These are phyloP conservation scores for Salarias fasciatus DNA, from an alignment of 2,797 vertebrate genomes.

Conservation along the genomic window DNA sequence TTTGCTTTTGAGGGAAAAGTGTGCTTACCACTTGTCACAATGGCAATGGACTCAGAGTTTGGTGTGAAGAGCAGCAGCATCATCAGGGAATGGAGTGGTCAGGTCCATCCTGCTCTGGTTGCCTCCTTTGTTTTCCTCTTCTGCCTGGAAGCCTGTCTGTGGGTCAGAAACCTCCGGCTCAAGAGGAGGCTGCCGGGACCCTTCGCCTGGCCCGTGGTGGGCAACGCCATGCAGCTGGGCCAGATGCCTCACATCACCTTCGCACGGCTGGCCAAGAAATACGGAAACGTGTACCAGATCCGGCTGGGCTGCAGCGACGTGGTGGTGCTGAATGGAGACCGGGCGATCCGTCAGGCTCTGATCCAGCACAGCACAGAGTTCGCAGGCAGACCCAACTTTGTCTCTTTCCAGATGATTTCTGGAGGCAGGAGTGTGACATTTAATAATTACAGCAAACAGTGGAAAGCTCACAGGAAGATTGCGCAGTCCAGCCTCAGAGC, in stretches of 20 bases:
- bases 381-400: constrained; percentile 89
- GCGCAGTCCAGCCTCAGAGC: constrained; percentile 86
- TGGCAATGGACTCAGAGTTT: constrained; percentile 76
- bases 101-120: constrained; percentile 84
- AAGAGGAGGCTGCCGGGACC: constrained; percentile 85
- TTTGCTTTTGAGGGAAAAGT: constrained; percentile 28
- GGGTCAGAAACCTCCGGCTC: constrained; percentile 73
- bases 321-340: constrained; percentile 85
- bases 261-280: constrained; percentile 80
- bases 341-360: constrained; percentile 84
- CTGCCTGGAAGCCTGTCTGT: constrained; percentile 81
- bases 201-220: constrained; percentile 88
- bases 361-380: constrained; percentile 83
- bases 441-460: constrained; percentile 81
- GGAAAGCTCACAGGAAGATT: constrained; percentile 85
- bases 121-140: constrained; percentile 82
- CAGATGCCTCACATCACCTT: constrained; percentile 89
- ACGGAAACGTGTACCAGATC: constrained; percentile 89
- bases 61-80: constrained; percentile 76
- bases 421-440: constrained; percentile 88
- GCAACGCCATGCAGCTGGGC: constrained; percentile 90
- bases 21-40: constrained; percentile 42
- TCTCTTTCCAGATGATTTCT: constrained; percentile 85
- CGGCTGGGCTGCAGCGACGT: constrained; percentile 82
- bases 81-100: constrained; percentile 81